These are phyloP conservation scores for Octopus sinensis DNA, from an alignment of 1,140 invertebrate species.

Conservation along the genomic window DNA sequence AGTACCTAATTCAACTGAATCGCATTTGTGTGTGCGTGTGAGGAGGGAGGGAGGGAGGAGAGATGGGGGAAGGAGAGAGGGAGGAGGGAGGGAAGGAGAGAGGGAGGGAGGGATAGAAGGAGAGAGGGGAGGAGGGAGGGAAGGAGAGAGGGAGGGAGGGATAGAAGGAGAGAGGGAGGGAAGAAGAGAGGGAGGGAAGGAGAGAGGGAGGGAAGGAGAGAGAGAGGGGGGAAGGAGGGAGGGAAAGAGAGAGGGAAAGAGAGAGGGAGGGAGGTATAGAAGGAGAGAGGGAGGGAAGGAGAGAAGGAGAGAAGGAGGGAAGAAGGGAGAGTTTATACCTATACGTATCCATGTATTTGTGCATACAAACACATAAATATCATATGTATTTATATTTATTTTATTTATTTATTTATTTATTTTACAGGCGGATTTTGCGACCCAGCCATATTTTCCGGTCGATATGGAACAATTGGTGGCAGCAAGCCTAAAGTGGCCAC, in stretches of 20 bases:
- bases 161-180: neutral
- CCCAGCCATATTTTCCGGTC: slow-evolving; percentile 69
- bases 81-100: neutral
- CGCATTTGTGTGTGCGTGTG: too few relatives aligned
- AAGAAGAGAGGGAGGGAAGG: neutral
- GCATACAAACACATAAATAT: neutral
- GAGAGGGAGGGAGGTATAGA: neutral
- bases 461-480: slow-evolving; percentile 92
- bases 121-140: neutral
- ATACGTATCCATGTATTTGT: neutral
- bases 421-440: slow-evolving; percentile 78
- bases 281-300: neutral
- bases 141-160: neutral
- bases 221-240: neutral
- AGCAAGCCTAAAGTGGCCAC: slow-evolving; percentile 99
- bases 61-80: neutral
- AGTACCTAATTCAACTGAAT: too few relatives aligned
- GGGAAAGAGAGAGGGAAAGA: neutral
- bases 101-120: neutral
- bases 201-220: neutral
- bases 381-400: neutral
- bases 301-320: neutral
- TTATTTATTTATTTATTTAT: neutral
- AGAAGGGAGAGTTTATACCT: too few relatives aligned
- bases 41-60: neutral